Evolutionary conservation across 2,113 vertebrate species (phyloP), one percentile per base, ranked within the genome.

Genomic region (Megaptera novaeangliae): DNA sequence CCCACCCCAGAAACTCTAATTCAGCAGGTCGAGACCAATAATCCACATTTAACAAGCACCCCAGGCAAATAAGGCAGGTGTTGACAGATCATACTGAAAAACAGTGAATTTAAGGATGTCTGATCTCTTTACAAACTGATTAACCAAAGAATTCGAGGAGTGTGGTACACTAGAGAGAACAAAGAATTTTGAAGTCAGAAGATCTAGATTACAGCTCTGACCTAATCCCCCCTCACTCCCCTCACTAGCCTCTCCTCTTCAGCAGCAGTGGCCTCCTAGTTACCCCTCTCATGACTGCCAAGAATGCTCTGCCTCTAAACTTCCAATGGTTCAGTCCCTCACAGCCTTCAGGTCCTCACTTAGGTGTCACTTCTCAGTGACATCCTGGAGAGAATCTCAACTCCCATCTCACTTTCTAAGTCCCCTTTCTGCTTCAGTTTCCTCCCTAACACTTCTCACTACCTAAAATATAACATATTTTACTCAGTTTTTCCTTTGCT

Each of bases 81-180:
- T 87, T 75, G 80, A 94, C 66, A 95, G 83, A 91, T 91, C 27
- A 44, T 23, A 25, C 59, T 75, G 63, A 89, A 97, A 87, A 92
- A 84, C 55, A 63, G 55, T 91, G 55, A 94, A 91, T 94, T 91
- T 72, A 63, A 69, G 66, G n/a, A 81, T 77, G 86, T 71, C 34
- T 96, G 84, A 93, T 93, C 57, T 74, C 74, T 77, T 96, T 93
- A 94, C 49, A 95, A 95, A 97, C 63, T 81, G 88, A 87, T 94
- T 84, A 94, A 69, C 41, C 72, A 74, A 97, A 94, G 85, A 94
- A 81, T 95, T 46, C 3, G 13, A 95, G 44, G 61, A 94, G n/a
- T 85, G 31, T 55, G 17, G 82, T 88, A 91, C 36, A 94, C n/a
- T 63, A 83, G 39, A 93, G 66, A 97, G 81, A 89, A 94, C 77